Evolutionary conservation across 2,888 invertebrate genomes (phyloP), one percentile per base, ranked within the genome.

Genomic region (Ectropis crepuscularia): DNA sequence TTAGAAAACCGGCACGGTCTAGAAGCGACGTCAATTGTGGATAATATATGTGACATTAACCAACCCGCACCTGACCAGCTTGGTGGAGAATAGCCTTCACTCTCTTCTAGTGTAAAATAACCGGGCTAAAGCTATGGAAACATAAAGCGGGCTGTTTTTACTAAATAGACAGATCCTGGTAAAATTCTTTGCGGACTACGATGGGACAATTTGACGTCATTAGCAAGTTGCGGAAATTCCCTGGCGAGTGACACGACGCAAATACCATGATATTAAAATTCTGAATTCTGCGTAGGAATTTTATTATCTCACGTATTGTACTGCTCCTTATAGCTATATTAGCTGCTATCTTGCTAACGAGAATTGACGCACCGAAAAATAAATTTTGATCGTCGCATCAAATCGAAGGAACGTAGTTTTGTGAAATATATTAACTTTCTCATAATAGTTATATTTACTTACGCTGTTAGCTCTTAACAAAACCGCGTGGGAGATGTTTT

Each of bases 171-270:
- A 41, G 43, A 51, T 43, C 53, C 48, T 12, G 58, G 36, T 41
- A 7, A 54, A 85, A 87, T 88, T 85, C 83, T 80, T 82, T 79
- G 77, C 70, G 83, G 83, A 80, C 81, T 76, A 80, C 78, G 74
- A 65, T 79, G 76, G 76, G 78, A 81, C 82, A 81, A 84, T 85
- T 84, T 80, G 76, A 74, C 74, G 80, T 88, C 88, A 87, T 90
- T 88, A 88, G 81, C 77, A 80, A 79, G 82, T 76, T 82, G 80
- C 77, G 79, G 79, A 78, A 82, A 89, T 87, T 88, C 87, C 79
- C 69, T 61, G 63, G 76, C 76, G 79, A 81, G 82, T 65, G 68
- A 65, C 63, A 65, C 53, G 61, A 57, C 53, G 60, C 54, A 63
- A 63, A 63, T 67, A 60, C 74, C 74, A 79, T 54, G 11, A 57